Base-by-base conservation (phyloP, 2,888 invertebrate genomes). In the Amiota minor region DNA sequence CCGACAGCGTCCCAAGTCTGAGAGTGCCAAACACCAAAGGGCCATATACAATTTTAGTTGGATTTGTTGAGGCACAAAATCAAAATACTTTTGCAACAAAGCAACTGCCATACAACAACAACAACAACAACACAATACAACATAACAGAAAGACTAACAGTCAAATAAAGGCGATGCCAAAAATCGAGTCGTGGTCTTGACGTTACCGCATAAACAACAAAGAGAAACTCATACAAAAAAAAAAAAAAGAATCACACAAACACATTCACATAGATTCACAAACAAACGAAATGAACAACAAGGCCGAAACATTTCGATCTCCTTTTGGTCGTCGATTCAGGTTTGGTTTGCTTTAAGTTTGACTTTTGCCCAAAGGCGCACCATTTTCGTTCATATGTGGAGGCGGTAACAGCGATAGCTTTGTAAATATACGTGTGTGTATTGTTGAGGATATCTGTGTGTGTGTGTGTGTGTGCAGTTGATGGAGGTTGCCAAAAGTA, bases 1-100 rank as follows among this genome's bases (percentile, higher is more conserved):
- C 6, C 35, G 6, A 35, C 35, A 35, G 35, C 35, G 35, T 35
- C 35, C 35, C 35, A 35, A 35, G 35, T 35, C 35, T 35, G 35
- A 35, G 35, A 53, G 9, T 47, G 20, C 20, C 4, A 50, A 68
- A 53, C 35, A 68, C 67, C 67, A 68, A 50, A 68, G 53, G 67
- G 67, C 67, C 53, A 50, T 20, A 50, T 68, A 68, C 67, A 68
- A 68, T 68, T 53, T 68, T 50, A 50, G 50, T 53, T 53, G 35
- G 35, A 68, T 68, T 50, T 35, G 20, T 16, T 68, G 20, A 23
- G 67, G 67, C 67, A 68, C 46, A 50, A 50, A 53, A 55, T 46
- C 64, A 45, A 45, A 46, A 72, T 55, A 74, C 62, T 74, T 73
- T 75, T 73, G 72, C 73, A 65, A 72, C 70, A 71, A 69, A 75